A percentile compares a stretch with the other conserved stretches of the same genome.
phyloP scores from a whole-genome alignment of 2,113 vertebrate genomes.

The Silurus asotus region DNA sequence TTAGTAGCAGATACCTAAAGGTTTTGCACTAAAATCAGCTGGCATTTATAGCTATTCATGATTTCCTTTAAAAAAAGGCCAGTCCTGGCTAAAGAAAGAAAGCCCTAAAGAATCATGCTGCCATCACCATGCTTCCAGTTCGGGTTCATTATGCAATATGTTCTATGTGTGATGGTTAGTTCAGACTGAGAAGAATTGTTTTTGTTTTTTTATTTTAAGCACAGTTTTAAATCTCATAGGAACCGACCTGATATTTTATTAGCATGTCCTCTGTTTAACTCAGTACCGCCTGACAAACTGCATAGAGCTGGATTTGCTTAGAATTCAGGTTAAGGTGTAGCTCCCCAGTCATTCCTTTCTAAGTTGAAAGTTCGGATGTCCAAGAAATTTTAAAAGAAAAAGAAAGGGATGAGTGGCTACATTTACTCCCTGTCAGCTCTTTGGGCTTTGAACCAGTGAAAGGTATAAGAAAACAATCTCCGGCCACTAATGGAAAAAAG shows the following conservation, averaged over 20 bases:
- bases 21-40: too few relatives aligned
- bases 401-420: not conserved
- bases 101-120: too few relatives aligned
- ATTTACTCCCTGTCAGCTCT: conserved; percentile 20
- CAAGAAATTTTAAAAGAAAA: conserved; percentile 11
- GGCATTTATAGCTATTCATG: too few relatives aligned
- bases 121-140: too few relatives aligned
- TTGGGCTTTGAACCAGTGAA: conserved; percentile 25
- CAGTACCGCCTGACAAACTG: conserved; percentile 8
- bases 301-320: conserved; percentile 24
- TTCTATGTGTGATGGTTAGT: not conserved
- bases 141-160: not conserved
- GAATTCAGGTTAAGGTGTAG: conserved; percentile 25
- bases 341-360: conserved; percentile 14
- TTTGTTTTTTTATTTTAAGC: not conserved
- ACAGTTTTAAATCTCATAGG: not conserved
- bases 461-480: conserved; percentile 46
- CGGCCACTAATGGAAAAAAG: conserved; percentile 39
- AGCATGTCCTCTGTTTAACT: conserved; percentile 20
- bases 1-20: too few relatives aligned
- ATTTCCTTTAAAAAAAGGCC: too few relatives aligned
- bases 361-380: not conserved
- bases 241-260: conserved; percentile 34
- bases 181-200: not conserved
- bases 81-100: too few relatives aligned